A percentile compares a stretch with the other conserved stretches of the same genome.
Evolutionary conservation across 2,888 invertebrate species (phyloP).

Genomic region (Pristionchus maxplancki): DNA sequence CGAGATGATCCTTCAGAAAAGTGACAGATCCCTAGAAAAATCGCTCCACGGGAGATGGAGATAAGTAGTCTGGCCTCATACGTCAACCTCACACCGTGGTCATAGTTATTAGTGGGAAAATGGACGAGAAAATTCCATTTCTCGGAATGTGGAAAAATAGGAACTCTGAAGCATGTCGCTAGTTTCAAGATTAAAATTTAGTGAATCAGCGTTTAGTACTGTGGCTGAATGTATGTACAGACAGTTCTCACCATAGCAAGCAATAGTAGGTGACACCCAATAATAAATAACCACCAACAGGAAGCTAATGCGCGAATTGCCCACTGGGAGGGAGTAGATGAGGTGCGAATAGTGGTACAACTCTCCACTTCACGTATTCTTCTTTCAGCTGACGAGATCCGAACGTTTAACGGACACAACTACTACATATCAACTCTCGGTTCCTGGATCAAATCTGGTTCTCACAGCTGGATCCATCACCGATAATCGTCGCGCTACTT

Average conservation of each 20-base stretch:
- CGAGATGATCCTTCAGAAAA: slow-evolving; percentile 20
- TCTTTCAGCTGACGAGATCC: too few relatives aligned
- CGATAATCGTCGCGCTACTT: not conserved
- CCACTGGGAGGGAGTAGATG: slow-evolving; percentile 3
- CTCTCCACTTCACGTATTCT: not conserved
- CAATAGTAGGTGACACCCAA: not conserved
- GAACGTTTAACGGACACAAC: not conserved
- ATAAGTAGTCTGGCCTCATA: slow-evolving; percentile 1
- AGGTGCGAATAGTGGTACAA: not conserved
- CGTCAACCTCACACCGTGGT: slow-evolving; percentile 31
- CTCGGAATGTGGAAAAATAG: not conserved
- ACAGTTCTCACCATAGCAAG: not conserved
- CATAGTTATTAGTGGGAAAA: not conserved
- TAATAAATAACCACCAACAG: slow-evolving; percentile 7
- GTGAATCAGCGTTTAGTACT: too few relatives aligned
- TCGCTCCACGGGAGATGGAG: slow-evolving; percentile 18
- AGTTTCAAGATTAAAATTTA: too few relatives aligned
- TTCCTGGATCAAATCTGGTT: not conserved
- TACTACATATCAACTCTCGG: not conserved
- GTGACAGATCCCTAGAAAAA: slow-evolving; percentile 22
- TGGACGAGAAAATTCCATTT: not conserved
- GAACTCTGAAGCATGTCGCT: too few relatives aligned
- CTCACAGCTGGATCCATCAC: not conserved
- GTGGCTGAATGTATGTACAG: not conserved
- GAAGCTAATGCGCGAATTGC: slow-evolving; percentile 33